Base-by-base conservation (phyloP, 2,797 vertebrate species). In the Salmo trutta region DNA sequence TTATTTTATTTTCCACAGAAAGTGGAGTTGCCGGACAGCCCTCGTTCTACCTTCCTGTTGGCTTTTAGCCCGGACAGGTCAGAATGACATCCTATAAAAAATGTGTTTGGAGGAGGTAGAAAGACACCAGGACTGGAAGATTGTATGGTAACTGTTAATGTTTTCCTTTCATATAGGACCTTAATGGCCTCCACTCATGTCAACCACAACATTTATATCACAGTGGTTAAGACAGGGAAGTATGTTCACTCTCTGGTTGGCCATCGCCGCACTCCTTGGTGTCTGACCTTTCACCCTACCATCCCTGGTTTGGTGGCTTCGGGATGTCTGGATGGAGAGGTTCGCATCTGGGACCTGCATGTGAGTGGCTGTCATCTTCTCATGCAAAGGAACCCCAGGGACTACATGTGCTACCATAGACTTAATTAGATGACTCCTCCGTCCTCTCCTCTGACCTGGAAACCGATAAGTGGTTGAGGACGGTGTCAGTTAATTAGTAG, bases 141-240 rank as follows among this genome's bases (percentile, higher is more conserved):
- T 7, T 29, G 65, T 31, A 31, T 33, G 65, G 10, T 47, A 27
- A 67, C 27, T 27, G 24, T 66, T 66, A 3, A 31, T 2, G 5
- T 67, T 67, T 67, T 75, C 24, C 56, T 1, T 19, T 14, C 31
- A 69, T 5, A 6, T 65, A 97, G 96, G 91, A 96, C 95, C 31
- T 88, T 97, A 4, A 95, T 97, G 92, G 96, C 96, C 78, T 97
- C 96, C 74, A 97, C 96, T 47, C 96, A 97, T 0, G 96, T 97
- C 83, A 97, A 97, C 83, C 96, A 97, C 88, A 97, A 96, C 89
- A 97, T 97, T 88, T 97, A 97, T 83, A 96, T 97, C 80, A 96
- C 96, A 51, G 96, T 96, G 77, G 95, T 97, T 88, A 96, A 96
- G 93, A 96, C 96, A 2, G 95, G 96, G 82, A 96, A 94, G 66